Base-by-base conservation (phyloP, 2,888 invertebrate genomes). In the Cistogaster globosa region DNA sequence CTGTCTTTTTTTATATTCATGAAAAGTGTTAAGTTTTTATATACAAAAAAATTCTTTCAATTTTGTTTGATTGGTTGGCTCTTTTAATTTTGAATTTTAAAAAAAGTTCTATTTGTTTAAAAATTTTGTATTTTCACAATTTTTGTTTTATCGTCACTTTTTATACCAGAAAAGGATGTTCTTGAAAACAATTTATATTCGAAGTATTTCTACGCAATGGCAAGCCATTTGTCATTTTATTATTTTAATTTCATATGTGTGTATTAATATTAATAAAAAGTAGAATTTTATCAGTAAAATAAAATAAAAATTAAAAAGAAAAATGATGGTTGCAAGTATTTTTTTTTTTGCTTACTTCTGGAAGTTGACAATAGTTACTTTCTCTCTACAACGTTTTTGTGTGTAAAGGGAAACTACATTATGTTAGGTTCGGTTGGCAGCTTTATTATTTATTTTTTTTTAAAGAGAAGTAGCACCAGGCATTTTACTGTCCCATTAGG, bases 241-340 rank as follows among this genome's bases (percentile, higher is more conserved):
- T 53, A 45, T 22, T 81, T 75, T 68, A 45, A 58, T 69, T 76
- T 69, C 20, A 26, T 69, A 51, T 76, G 36, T 75, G 53, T 81
- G 76, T 65, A 67, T 58, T 69, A 79, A 53, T 67, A 63, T 69
- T 32, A 62, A 78, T 32, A 32, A 26, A 58, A 77, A 18, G 57
- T 79, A 71, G 71, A 51, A 58, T 80, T 80, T 72, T 72, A 80
- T 67, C 45, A 60, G 12, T 67, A 72, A 67, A 72, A 80, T 63
- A 71, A 72, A 79, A 32, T 12, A 18, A 6, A 58, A 80, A 26
- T 60, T 60, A 22, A 60, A 74, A 63, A 55, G n/a, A 20, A 53
- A 26, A 69, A 45, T 38, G 20, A 32, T n/a, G 8, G 0, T 48
- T n/a, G 20, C n/a, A 18, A 45, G 14, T 63, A 4, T 63, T 45